These are phyloP conservation scores for Tetrapedia diversipes DNA, from an alignment of 2,888 invertebrate genomes.

Conservation along the genomic window DNA sequence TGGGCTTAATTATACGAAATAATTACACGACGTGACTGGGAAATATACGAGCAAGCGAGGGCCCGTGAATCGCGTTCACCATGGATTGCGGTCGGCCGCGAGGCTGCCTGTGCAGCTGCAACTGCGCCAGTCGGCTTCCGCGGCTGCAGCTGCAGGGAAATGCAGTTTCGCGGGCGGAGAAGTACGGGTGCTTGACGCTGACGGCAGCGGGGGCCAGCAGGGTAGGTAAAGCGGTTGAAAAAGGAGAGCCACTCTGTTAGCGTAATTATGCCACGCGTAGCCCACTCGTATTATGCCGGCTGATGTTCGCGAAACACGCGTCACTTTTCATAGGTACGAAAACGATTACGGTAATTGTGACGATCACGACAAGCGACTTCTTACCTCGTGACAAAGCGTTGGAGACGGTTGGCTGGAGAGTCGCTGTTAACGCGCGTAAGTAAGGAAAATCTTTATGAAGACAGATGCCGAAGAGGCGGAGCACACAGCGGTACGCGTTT, in stretches of 20 bases:
- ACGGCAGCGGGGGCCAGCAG: neutral
- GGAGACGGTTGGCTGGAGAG: too few species aligned
- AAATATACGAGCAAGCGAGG: conserved; percentile 61
- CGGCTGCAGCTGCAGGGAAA: conserved; percentile 59
- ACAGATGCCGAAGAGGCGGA: neutral
- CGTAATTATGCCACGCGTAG: conserved; percentile 61
- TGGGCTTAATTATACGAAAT: conserved; percentile 77
- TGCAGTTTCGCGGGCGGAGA: conserved; percentile 52
- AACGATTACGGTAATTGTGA: conserved; percentile 40
- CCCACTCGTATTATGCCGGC: conserved; percentile 36
- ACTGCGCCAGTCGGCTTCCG: conserved; percentile 59
- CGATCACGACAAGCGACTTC: conserved; percentile 6
- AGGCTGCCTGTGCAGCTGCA: conserved; percentile 64
- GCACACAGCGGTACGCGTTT: too few species aligned
- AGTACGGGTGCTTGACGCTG: conserved; percentile 38
- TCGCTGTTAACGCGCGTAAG: too few species aligned
- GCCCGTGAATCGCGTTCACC: conserved; percentile 63
- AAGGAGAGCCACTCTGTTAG: conserved; percentile 56
- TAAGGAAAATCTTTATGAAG: neutral
- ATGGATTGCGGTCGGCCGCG: conserved; percentile 74
- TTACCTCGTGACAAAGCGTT: neutral
- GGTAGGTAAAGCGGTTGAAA: conserved; percentile 50
- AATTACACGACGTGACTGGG: conserved; percentile 69
- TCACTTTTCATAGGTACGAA: conserved; percentile 23
- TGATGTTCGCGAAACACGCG: conserved; percentile 49